These are phyloP conservation scores for Drosophila gunungcola DNA, from an alignment of 1,140 invertebrate species.

Conservation along the genomic window DNA sequence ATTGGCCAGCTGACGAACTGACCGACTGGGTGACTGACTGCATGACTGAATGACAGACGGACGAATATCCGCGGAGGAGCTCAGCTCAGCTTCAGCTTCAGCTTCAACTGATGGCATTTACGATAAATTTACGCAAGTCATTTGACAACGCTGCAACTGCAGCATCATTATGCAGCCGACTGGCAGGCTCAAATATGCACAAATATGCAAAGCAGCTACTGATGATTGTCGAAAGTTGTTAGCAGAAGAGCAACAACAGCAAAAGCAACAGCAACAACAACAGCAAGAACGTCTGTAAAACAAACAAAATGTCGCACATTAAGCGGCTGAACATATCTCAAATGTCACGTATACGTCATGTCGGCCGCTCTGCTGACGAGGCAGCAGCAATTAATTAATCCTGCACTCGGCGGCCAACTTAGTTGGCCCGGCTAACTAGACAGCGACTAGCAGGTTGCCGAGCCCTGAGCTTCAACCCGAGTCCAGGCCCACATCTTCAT, in stretches of 20 bases:
- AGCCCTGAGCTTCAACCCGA: neutral
- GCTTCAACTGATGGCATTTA: slow-evolving; percentile 77
- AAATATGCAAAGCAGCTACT: slow-evolving; percentile 70
- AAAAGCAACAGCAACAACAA: neutral
- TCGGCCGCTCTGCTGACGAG: slow-evolving; percentile 48
- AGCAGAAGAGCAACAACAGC: slow-evolving; percentile 17
- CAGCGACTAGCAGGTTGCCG: slow-evolving; percentile 52
- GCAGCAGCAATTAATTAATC: slow-evolving; percentile 77
- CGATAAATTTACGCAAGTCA: slow-evolving; percentile 85
- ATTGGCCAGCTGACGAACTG: slow-evolving; percentile 39
- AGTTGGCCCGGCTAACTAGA: slow-evolving; percentile 39
- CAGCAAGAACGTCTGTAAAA: slow-evolving; percentile 30
- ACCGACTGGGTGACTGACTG: slow-evolving; percentile 10
- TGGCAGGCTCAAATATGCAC: slow-evolving; percentile 46
- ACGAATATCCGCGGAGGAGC: slow-evolving; percentile 31
- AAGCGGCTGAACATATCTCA: slow-evolving; percentile 79
- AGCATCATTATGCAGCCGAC: slow-evolving; percentile 71
- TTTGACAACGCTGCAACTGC: slow-evolving; percentile 74
- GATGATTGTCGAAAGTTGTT: slow-evolving; percentile 62
- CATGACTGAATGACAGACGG: slow-evolving; percentile 36
- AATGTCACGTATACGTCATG: slow-evolving; percentile 81
- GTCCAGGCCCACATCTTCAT: slow-evolving; percentile 63
- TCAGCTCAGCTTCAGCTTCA: slow-evolving; percentile 7
- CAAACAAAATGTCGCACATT: slow-evolving; percentile 83
- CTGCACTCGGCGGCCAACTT: slow-evolving; percentile 59